Conservation (phyloP, 2,888 invertebrate species). For the Drosophila antonietae region DNA sequence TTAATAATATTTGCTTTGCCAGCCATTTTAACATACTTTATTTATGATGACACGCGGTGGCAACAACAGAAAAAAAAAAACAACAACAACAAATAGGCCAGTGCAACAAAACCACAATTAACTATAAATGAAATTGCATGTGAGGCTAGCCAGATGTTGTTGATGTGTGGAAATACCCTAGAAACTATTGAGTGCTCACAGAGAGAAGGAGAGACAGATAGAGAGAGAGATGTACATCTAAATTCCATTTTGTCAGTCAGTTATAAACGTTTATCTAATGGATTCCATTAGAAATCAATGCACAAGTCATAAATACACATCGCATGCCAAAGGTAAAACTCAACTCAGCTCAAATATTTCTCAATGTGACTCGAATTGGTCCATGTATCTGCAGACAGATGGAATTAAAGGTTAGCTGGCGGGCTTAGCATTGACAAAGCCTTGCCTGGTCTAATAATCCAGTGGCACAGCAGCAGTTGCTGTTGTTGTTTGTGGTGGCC, state of each 20-base stretch:
- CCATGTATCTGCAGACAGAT: slow-evolving; percentile 28
- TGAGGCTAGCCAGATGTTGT: neutral
- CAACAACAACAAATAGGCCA: slow-evolving; percentile 2
- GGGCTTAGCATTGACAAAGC: slow-evolving; percentile 64
- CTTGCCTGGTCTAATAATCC: slow-evolving; percentile 16
- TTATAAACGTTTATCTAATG: neutral
- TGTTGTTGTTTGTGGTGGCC: neutral
- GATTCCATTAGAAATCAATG: slow-evolving; percentile 24
- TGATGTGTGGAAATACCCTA: neutral
- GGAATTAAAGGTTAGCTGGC: slow-evolving; percentile 54
- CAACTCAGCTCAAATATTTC: slow-evolving; percentile 2
- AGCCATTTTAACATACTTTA: slow-evolving; percentile 49
- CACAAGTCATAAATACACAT: slow-evolving; percentile 14
- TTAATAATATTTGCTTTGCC: slow-evolving; percentile 49
- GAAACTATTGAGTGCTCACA: neutral
- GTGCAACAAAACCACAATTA: slow-evolving; percentile 12
- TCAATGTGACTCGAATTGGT: slow-evolving; percentile 16
- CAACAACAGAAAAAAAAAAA: slow-evolving; percentile 1
- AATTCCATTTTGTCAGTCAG: neutral
- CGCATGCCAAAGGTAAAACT: slow-evolving; percentile 26
- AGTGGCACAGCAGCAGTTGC: neutral
- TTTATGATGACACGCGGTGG: slow-evolving; percentile 39
- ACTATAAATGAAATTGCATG: slow-evolving; percentile 5
- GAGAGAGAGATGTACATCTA: neutral
- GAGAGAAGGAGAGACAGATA: neutral